Conservation (phyloP, 2,888 invertebrate species). For the Caenorhabditis doughertyi region DNA sequence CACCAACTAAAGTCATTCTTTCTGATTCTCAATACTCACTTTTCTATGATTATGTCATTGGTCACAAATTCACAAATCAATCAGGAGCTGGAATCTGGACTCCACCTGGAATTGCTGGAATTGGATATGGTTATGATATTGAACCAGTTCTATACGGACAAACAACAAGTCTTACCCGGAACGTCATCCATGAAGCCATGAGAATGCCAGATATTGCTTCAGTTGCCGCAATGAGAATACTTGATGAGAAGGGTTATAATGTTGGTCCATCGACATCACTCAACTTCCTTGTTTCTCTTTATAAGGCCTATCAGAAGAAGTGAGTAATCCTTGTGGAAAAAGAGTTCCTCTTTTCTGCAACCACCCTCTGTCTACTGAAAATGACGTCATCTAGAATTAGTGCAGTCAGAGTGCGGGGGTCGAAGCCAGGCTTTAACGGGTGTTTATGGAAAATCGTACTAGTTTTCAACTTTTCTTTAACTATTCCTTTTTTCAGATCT, state of each 20-base stretch:
- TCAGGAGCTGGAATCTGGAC: constrained; percentile 74
- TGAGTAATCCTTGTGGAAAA: constrained; percentile 24
- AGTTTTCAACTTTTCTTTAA: too few relatives aligned
- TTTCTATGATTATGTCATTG: constrained; percentile 78
- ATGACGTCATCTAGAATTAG: constrained; percentile 20
- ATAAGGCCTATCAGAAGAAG: constrained; percentile 67
- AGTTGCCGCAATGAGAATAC: constrained; percentile 74
- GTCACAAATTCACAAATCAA: constrained; percentile 74
- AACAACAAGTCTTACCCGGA: constrained; percentile 74
- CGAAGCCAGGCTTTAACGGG: too few relatives aligned
- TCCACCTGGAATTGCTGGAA: constrained; percentile 77
- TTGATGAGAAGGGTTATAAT: constrained; percentile 65
- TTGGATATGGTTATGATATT: constrained; percentile 77
- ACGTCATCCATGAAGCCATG: constrained; percentile 76
- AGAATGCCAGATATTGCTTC: constrained; percentile 79
- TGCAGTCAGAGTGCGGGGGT: too few relatives aligned
- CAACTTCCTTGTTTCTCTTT: constrained; percentile 73
- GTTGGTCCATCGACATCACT: constrained; percentile 72
- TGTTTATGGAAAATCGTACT: too few relatives aligned
- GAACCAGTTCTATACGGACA: constrained; percentile 70
- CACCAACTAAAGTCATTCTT: constrained; percentile 74
- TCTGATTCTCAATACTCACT: constrained; percentile 77
- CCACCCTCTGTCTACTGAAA: neutral
- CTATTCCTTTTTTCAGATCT: constrained; percentile 32
- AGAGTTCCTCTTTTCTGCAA: neutral